Percentiles rank a stretch among this genome's conserved stretches.
Evolutionary conservation across 1,140 invertebrate species (phyloP).

Genomic region (Yoshiicerus persimilis): DNA sequence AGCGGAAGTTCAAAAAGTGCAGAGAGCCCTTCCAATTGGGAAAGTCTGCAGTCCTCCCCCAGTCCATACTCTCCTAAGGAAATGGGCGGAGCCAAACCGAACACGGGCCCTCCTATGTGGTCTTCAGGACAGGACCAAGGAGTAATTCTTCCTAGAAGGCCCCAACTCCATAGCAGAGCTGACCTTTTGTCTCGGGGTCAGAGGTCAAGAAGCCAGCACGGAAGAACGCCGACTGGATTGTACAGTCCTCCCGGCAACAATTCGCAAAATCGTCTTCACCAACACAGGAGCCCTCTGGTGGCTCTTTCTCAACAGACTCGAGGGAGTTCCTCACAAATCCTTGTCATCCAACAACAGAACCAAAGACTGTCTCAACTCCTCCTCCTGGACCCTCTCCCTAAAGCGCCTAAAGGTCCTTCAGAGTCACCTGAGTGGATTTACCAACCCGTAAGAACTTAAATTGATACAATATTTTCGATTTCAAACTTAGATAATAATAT

Average conservation of each 20-base stretch:
- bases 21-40: not conserved
- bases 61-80: not conserved
- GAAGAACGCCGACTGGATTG: not conserved
- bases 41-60: not conserved
- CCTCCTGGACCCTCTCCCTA: not conserved
- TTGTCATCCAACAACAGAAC: conserved; percentile 6
- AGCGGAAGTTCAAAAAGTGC: not conserved
- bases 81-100: not conserved
- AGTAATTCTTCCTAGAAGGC: not conserved
- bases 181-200: not conserved
- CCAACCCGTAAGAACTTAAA: not conserved
- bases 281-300: not conserved
- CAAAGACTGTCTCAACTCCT: not conserved
- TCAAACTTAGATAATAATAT: too few relatives aligned
- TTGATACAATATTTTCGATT: not conserved
- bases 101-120: not conserved
- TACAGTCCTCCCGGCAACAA: not conserved
- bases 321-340: not conserved
- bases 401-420: too few relatives aligned
- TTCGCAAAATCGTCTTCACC: not conserved
- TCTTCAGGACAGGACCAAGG: not conserved
- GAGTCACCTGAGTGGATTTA: conserved; percentile 12
- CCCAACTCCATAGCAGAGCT: not conserved
- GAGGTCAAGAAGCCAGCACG: not conserved
- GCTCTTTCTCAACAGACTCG: not conserved